These are phyloP conservation scores for Zelleria hepariella DNA, from an alignment of 2,888 invertebrate species.

Conservation along the genomic window DNA sequence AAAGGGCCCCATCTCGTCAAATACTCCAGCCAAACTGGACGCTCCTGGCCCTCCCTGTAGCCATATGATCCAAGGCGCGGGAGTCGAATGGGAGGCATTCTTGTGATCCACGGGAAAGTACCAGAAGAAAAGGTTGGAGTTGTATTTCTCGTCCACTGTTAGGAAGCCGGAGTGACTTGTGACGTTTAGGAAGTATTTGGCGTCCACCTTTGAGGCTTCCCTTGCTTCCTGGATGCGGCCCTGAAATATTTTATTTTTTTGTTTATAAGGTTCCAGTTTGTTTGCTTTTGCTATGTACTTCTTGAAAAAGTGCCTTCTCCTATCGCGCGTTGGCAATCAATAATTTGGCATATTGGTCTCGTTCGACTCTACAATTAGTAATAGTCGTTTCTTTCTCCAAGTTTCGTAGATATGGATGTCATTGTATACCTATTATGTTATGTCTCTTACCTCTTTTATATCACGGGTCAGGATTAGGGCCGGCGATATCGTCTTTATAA, in stretches of 20 bases:
- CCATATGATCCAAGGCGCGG: conserved; percentile 78
- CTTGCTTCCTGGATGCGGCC: conserved; percentile 2
- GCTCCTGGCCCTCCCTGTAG: conserved; percentile 83
- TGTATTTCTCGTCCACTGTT: conserved; percentile 75
- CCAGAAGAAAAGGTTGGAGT: conserved; percentile 82
- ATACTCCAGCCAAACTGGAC: conserved; percentile 44
- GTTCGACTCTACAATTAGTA: no score
- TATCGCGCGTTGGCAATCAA: no score
- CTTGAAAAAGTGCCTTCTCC: no score
- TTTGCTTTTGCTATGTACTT: background rate
- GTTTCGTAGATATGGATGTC: no score
- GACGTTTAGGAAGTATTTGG: conserved; percentile 23
- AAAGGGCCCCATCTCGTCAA: conserved; percentile 10
- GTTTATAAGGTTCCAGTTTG: background rate
- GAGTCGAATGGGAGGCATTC: conserved; percentile 13
- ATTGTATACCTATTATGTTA: background rate
- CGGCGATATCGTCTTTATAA: background rate
- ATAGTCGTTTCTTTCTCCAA: no score
- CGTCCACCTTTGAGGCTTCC: conserved; percentile 6
- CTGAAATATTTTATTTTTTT: background rate
- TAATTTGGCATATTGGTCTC: no score
- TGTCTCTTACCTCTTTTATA: background rate
- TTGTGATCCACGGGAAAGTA: conserved; percentile 67
- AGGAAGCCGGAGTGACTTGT: conserved; percentile 34
- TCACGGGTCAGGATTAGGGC: conserved; percentile 6